These are phyloP conservation scores for Dynastes tityus DNA, from an alignment of 2,888 invertebrate species.

Conservation along the genomic window DNA sequence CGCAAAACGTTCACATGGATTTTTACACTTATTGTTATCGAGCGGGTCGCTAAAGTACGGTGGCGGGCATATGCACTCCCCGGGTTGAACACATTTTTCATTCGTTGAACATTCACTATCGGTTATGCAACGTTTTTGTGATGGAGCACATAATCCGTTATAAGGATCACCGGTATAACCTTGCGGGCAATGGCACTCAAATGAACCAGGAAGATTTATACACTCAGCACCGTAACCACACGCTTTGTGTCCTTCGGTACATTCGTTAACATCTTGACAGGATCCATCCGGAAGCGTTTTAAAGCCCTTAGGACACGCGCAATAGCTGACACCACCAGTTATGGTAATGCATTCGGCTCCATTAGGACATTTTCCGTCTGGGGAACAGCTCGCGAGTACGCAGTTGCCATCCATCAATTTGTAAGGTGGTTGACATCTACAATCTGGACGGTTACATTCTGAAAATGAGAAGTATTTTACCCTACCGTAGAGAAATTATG, in stretches of 20 bases:
- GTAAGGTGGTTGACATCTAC: constrained; percentile 91
- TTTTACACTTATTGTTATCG: constrained; percentile 91
- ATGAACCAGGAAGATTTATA: constrained; percentile 84
- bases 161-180: constrained; percentile 89
- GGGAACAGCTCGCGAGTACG: constrained; percentile 87
- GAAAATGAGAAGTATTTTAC: constrained; percentile 47
- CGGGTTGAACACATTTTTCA: constrained; percentile 93
- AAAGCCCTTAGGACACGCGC: constrained; percentile 92
- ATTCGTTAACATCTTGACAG: constrained; percentile 91
- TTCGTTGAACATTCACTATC: constrained; percentile 89
- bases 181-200: constrained; percentile 85
- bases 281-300: constrained; percentile 82
- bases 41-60: constrained; percentile 89
- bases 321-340: constrained; percentile 92
- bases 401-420: constrained; percentile 88
- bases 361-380: constrained; percentile 85
- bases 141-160: constrained; percentile 86
- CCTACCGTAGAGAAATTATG: no score
- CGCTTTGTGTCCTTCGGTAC: constrained; percentile 81
- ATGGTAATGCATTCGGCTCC: constrained; percentile 94
- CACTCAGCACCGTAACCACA: constrained; percentile 93
- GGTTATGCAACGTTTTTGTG: constrained; percentile 86
- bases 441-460: constrained; percentile 86
- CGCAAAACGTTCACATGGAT: constrained; percentile 91
- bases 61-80: constrained; percentile 92